A percentile compares a stretch with the other conserved stretches of the same genome.
Evolutionary conservation across 1,140 invertebrate species (phyloP).

Genomic region (Brachionus rotundiformis): DNA sequence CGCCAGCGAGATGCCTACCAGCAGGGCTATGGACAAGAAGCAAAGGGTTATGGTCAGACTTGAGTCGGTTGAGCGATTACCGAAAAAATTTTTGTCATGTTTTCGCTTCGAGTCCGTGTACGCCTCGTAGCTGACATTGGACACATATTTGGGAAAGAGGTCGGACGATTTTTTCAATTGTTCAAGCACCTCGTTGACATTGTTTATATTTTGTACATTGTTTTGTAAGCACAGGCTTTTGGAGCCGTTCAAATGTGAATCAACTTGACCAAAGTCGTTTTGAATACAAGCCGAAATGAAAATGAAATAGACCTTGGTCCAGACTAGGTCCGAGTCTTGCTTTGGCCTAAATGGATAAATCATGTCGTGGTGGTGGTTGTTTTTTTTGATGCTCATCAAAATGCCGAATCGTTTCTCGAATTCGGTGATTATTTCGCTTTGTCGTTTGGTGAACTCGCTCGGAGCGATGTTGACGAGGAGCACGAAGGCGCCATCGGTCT

Average conservation of each 20-base stretch:
- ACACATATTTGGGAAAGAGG: conserved; percentile 34
- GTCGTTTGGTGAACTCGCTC: not conserved
- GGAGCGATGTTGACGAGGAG: conserved; percentile 24
- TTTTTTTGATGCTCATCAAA: conserved; percentile 21
- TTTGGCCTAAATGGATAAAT: not conserved
- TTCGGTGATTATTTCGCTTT: conserved; percentile 3
- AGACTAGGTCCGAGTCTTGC: not conserved
- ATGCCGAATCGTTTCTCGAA: conserved; percentile 44
- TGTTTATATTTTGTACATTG: not conserved
- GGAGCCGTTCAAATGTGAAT: not conserved
- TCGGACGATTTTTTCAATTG: conserved; percentile 38
- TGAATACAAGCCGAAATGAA: conserved; percentile 44
- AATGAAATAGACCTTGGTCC: conserved; percentile 43
- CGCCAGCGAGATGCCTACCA: conserved; percentile 23
- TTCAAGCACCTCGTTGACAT: conserved; percentile 7
- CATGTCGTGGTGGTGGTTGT: not conserved
- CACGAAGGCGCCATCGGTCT: conserved; percentile 26
- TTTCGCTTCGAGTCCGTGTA: not conserved
- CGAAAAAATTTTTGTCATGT: too few species aligned
- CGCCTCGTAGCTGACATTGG: conserved; percentile 40
- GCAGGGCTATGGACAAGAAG: conserved; percentile 8
- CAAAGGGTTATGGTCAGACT: not conserved
- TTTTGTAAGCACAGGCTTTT: conserved; percentile 37
- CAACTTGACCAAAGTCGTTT: not conserved
- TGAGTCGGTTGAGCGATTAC: too few species aligned